Evolutionary conservation across 2,113 vertebrate species (phyloP), one percentile per base, ranked within the genome.

Genomic region (Alectura lathami): DNA sequence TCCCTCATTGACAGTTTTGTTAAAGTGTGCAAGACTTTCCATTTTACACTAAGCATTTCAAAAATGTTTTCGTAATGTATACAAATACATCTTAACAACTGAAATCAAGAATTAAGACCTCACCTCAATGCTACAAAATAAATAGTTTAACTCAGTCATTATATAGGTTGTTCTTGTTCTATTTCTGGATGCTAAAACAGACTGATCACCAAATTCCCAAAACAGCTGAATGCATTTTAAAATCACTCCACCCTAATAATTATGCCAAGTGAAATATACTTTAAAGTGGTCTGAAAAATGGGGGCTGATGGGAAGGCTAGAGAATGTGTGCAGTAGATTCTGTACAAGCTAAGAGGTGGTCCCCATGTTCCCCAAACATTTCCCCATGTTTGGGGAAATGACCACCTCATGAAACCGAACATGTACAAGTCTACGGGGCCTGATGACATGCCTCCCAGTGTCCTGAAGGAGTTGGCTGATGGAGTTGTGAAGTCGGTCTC

Each of bases 231-330:
- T 72, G 67, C 27, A 80, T 64, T 76, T 83, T 90, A 82, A 88
- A 83, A 85, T 48, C 43, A 83, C 51, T 89, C 79, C 66, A 90
- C 75, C 64, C 34, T 96, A 60, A 81, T 62, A 93, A 91, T 75
- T 90, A 93, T 40, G 82, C 69, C 84, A 96, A 96, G n/a, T 4
- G 3, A 84, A 96, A 96, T 95, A 86, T 67, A 91, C 63, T 83
- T 94, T 74, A 26, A 93, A 72, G 48, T 93, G 68, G 73, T 22
- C 60, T 93, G 32, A 43, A 64, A 88, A 94, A 80, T 14, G 4
- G 38, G 12, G 24, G 17, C 15, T 15, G 29, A 32, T 32, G 42
- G 23, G 17, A 36, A 40, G n/a, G 34, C 4, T 9, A 51, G 8
- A 79, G 30, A 70, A 72, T 54, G 77, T 87, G n/a, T 79, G 32